Evolutionary conservation across 2,797 vertebrate species (phyloP).

Genomic region (Phrynocephalus forsythii): DNA sequence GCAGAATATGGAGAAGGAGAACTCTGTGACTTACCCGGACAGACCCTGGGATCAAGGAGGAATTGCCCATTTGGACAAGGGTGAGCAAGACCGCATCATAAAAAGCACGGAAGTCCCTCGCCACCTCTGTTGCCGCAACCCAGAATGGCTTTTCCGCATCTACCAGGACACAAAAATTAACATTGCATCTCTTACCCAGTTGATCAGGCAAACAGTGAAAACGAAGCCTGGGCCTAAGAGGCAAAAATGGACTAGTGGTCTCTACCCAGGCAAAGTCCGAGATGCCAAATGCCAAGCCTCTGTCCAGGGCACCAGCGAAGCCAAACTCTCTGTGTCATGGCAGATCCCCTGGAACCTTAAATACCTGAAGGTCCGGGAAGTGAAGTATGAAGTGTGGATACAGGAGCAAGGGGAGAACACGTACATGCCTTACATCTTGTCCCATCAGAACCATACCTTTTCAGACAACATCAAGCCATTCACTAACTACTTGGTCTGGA

Average conservation of each 20-base stretch:
- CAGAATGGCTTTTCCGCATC: constrained; percentile 97
- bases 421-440: constrained; percentile 96
- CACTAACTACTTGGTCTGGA: constrained; percentile 97
- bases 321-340: constrained; percentile 93
- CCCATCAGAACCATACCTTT: constrained; percentile 97
- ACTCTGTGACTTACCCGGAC: constrained; percentile 88
- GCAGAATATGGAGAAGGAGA: constrained; percentile 88
- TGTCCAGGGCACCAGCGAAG: constrained; percentile 88
- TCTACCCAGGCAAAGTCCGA: constrained; percentile 94
- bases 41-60: constrained; percentile 96
- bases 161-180: constrained; percentile 97
- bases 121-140: constrained; percentile 95
- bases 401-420: constrained; percentile 99
- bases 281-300: constrained; percentile 91
- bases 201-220: constrained; percentile 85
- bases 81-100: constrained; percentile 90
- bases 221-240: constrained; percentile 83
- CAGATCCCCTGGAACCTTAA: constrained; percentile 98
- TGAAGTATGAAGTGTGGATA: constrained; percentile 98
- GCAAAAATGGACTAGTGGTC: constrained; percentile 81
- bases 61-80: constrained; percentile 89
- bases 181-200: constrained; percentile 87
- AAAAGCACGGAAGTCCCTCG: constrained; percentile 90
- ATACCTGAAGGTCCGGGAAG: constrained; percentile 94
- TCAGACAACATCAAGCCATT: constrained; percentile 98